A percentile compares a stretch with the other conserved stretches of the same genome.
Conservation (phyloP, 2,888 invertebrate genomes). For the Tinea pellionella region DNA sequence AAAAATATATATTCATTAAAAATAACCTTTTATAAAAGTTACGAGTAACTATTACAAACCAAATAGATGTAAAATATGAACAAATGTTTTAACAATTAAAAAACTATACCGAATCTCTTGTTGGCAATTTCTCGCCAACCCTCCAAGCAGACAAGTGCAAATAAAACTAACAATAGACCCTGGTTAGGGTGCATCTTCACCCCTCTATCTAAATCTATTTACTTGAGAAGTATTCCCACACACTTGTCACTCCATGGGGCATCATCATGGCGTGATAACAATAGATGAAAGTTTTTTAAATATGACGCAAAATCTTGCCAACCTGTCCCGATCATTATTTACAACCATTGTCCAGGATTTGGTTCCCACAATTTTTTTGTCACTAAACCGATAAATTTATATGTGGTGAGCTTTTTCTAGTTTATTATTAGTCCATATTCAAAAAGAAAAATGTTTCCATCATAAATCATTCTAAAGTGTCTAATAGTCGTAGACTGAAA, state of each 20-base stretch:
- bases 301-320: slow-evolving; percentile 40
- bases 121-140: neutral
- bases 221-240: slow-evolving; percentile 28
- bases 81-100: neutral
- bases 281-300: slow-evolving; percentile 35
- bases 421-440: neutral
- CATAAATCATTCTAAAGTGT: slow-evolving; percentile 1
- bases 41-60: too few relatives aligned
- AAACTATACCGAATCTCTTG: neutral
- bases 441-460: neutral
- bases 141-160: slow-evolving; percentile 3
- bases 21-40: too few relatives aligned
- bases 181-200: neutral
- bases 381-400: neutral
- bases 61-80: neutral
- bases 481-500: neutral
- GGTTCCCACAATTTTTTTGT: slow-evolving; percentile 1
- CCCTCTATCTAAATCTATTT: neutral
- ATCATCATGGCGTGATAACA: slow-evolving; percentile 19
- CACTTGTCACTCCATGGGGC: slow-evolving; percentile 53
- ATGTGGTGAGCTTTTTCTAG: neutral
- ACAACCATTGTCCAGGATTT: neutral
- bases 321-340: slow-evolving; percentile 17
- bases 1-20: too few relatives aligned
- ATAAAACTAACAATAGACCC: slow-evolving; percentile 2